Percentiles rank a stretch among this genome's conserved stretches.
Evolutionary conservation across 2,797 vertebrate species (phyloP).

Genomic region (Spinibarbus caldwelli): DNA sequence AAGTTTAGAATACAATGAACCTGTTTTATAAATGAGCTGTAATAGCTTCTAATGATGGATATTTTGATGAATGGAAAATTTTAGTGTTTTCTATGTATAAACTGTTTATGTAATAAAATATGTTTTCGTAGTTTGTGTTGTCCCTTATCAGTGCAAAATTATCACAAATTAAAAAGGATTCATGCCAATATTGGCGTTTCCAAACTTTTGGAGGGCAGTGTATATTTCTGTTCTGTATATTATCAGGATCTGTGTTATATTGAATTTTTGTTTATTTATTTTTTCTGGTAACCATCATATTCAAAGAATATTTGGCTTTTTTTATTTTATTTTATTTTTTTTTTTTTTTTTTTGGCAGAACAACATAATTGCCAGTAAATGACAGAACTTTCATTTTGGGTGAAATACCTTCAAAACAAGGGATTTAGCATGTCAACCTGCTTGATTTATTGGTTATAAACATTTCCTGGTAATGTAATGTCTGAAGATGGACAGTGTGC

Average conservation of each 20-base stretch:
- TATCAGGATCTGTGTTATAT: background rate
- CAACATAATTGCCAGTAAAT: background rate
- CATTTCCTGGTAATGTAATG: background rate
- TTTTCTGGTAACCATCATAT: background rate
- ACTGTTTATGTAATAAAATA: too few species aligned
- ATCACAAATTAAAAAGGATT: too few species aligned
- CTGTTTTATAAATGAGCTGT: too few species aligned
- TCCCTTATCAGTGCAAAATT: too few species aligned
- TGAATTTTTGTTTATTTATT: background rate
- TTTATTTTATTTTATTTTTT: too few species aligned
- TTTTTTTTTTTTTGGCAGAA: background rate
- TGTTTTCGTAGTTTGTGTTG: too few species aligned
- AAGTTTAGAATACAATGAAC: too few species aligned
- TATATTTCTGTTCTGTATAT: background rate
- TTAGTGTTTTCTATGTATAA: too few species aligned
- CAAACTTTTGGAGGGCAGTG: too few species aligned
- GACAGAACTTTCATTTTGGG: background rate
- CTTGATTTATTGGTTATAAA: background rate
- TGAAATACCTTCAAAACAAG: background rate
- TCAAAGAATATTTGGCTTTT: background rate
- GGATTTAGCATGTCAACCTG: background rate
- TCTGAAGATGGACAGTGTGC: constrained; percentile 8
- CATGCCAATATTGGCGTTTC: too few species aligned
- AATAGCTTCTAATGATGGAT: too few species aligned
- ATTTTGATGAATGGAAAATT: too few species aligned